Evolutionary conservation across 2,888 invertebrate genomes (phyloP), one percentile per base, ranked within the genome.

Genomic region (Drosophila histrio): DNA sequence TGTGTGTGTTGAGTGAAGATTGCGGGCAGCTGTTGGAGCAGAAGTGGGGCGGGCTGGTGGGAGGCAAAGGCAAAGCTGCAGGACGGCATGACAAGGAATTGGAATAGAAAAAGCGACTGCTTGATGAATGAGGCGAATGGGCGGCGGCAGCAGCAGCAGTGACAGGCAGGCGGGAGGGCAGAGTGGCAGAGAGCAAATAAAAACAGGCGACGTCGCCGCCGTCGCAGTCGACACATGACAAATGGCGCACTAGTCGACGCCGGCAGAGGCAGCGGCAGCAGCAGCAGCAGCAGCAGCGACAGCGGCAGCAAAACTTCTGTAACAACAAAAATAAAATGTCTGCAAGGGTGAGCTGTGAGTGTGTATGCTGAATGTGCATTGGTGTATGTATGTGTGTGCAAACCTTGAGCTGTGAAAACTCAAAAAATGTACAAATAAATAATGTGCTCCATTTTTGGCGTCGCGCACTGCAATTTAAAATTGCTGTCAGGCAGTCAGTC

Each of bases 391-490:
- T 13, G 32, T 41, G 41, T 38, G 39, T 21, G 68, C 62, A 80
- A 82, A 87, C 87, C 87, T 87, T 82, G 87, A 87, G 85, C 79
- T 72, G 77, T 64, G 71, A 83, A 84, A 80, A 74, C 56, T 65
- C 67, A 52, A 61, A 77, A 68, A 54, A 26, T 49, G 49, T 41
- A 65, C 58, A 64, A 65, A 78, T 60, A 64, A 65, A 78, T 69
- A 73, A 72, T 73, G 70, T 81, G 82, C 85, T 82, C 82, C 82
- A 85, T 87, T 82, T 82, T 81, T 81, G 75, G 73, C 79, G 66
- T 67, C 78, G 67, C 57, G 71, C 57, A 58, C 36, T 71, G 77
- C 76, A 72, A 81, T 82, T 78, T 81, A 68, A 83, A 83, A 78
- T 82, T 79, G 72, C 79, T 79, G 81, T 80, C 82, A 80, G 78